These are phyloP conservation scores for Ceratina japonica DNA, from an alignment of 1,140 invertebrate genomes.

Conservation along the genomic window DNA sequence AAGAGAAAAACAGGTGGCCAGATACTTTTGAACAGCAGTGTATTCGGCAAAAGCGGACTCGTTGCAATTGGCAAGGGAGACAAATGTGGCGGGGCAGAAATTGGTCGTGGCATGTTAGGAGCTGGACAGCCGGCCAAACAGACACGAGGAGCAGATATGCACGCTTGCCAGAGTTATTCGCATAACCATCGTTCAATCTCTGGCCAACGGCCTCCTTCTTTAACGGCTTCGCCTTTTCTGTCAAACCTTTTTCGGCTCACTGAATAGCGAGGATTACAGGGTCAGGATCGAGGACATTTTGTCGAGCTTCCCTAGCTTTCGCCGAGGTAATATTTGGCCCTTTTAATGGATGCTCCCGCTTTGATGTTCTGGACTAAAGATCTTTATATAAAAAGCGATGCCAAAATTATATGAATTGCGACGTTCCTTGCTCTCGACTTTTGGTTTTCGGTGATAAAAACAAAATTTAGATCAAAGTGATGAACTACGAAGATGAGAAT, in stretches of 20 bases:
- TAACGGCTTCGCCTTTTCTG: not conserved
- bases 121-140: constrained; percentile 32
- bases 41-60: constrained; percentile 30
- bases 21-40: no score
- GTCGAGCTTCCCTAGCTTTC: constrained; percentile 11
- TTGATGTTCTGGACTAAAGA: not conserved
- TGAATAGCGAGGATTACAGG: constrained; percentile 11
- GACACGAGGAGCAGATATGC: constrained; percentile 29
- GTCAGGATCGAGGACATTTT: constrained; percentile 2
- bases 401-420: no score
- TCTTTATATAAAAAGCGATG: not conserved
- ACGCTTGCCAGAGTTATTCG: constrained; percentile 71
- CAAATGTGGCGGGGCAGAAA: constrained; percentile 75
- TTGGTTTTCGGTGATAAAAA: no score
- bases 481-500: no score
- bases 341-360: not conserved
- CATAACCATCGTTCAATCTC: constrained; percentile 53
- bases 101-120: constrained; percentile 70
- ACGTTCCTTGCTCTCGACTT: no score
- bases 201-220: constrained; percentile 42
- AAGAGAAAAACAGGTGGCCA: no score
- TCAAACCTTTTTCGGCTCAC: not conserved
- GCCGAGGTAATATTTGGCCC: not conserved
- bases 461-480: no score
- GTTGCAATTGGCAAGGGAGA: constrained; percentile 74